Conservation (phyloP, 2,888 invertebrate genomes). For the Neelides folsomi region DNA sequence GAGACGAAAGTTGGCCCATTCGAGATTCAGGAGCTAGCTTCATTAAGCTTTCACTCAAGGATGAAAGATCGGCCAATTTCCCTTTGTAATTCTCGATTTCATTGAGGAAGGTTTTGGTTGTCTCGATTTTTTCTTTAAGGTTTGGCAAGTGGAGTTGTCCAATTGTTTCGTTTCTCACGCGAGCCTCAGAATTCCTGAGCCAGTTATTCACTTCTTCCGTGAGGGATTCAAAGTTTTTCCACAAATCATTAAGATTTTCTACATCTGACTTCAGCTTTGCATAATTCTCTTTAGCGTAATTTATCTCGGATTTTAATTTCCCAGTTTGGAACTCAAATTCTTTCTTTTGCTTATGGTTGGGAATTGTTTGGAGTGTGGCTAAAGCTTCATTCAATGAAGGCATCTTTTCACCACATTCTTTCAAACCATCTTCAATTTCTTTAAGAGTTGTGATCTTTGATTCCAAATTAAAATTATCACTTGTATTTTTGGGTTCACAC, state of each 20-base stretch:
- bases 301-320: constrained; percentile 55
- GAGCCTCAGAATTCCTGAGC: constrained; percentile 66
- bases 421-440: constrained; percentile 59
- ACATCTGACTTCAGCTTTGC: constrained; percentile 53
- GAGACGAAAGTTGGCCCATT: constrained; percentile 64
- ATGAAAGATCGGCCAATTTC: constrained; percentile 53
- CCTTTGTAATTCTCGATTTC: constrained; percentile 52
- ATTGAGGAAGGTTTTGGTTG: constrained; percentile 50
- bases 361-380: constrained; percentile 43
- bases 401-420: constrained; percentile 55
- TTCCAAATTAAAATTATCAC: constrained; percentile 82
- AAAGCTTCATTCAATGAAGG: constrained; percentile 57
- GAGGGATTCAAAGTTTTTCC: constrained; percentile 65
- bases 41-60: constrained; percentile 56
- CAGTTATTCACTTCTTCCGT: constrained; percentile 61
- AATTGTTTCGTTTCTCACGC: constrained; percentile 57
- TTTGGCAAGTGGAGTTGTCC: constrained; percentile 54
- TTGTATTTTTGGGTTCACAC: constrained; percentile 77
- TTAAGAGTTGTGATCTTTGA: constrained; percentile 68
- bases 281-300: constrained; percentile 54
- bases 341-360: constrained; percentile 49
- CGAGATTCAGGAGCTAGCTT: constrained; percentile 69
- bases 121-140: constrained; percentile 54
- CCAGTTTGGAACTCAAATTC: constrained; percentile 56
- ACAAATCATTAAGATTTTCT: constrained; percentile 57